Evolutionary conservation across 2,888 invertebrate species (phyloP).

Genomic region (Colletes collaris): DNA sequence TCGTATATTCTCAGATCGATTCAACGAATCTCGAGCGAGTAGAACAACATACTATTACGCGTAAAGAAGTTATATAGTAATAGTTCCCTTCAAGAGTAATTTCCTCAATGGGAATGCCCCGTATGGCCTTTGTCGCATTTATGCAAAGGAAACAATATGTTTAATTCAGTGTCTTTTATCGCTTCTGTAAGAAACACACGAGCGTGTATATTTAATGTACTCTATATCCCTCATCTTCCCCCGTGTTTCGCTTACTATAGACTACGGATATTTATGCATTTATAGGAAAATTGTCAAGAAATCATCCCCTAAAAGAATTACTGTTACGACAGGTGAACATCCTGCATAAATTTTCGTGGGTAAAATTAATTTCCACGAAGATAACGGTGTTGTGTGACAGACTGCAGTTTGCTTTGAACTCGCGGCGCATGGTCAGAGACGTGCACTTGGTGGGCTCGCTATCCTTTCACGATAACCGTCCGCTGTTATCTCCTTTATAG

Average conservation of each 20-base stretch:
- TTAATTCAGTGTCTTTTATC: conserved; percentile 44
- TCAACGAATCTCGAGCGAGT: background rate
- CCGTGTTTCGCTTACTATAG: background rate
- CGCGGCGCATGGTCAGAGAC: background rate
- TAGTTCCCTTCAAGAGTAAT: background rate
- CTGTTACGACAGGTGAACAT: no score
- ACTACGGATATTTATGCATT: no score
- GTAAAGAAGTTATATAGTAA: background rate
- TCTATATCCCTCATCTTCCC: conserved; percentile 16
- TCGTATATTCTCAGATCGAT: background rate
- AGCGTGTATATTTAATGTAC: conserved; percentile 37
- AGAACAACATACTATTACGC: background rate
- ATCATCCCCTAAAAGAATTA: no score
- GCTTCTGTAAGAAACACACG: conserved; percentile 24
- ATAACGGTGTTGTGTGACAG: no score
- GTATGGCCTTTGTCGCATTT: background rate
- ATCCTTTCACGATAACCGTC: conserved; percentile 30
- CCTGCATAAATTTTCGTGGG: no score
- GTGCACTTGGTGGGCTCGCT: conserved; percentile 3
- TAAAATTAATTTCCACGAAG: no score
- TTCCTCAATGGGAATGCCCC: no score
- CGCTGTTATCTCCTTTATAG: conserved; percentile 34
- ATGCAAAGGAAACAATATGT: conserved; percentile 28
- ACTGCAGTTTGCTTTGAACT: background rate
- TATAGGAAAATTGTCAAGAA: no score